Percentiles rank a stretch among this genome's conserved stretches.
Evolutionary conservation across 1,140 invertebrate species (phyloP).

Genomic region (Hycleus phaleratus): DNA sequence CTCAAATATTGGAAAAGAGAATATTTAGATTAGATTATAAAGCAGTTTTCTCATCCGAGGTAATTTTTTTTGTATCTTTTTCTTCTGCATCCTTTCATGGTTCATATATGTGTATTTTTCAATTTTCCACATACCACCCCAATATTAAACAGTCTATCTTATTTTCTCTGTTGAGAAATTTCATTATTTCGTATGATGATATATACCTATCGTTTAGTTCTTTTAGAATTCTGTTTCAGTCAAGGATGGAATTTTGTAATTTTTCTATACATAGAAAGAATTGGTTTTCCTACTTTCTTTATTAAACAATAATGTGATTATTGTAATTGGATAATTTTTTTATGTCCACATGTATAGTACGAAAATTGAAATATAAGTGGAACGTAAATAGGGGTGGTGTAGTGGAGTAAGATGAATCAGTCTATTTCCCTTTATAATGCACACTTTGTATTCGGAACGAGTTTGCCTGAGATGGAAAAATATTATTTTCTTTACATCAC

Average conservation of each 20-base stretch:
- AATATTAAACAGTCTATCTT: conserved; percentile 38
- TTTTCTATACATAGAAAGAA: neutral
- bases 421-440: conserved; percentile 36
- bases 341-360: conserved; percentile 26
- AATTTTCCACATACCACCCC: conserved; percentile 34
- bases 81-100: conserved; percentile 11
- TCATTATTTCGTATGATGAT: conserved; percentile 37
- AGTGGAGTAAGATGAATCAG: conserved; percentile 19
- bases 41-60: conserved; percentile 7
- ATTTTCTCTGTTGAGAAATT: conserved; percentile 33
- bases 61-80: conserved; percentile 21
- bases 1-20: too few species aligned
- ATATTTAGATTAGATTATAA: too few species aligned
- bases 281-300: too few species aligned
- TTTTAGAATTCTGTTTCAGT: conserved; percentile 6
- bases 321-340: too few species aligned
- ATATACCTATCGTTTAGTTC: conserved; percentile 28
- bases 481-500: conserved; percentile 38
- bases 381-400: conserved; percentile 21
- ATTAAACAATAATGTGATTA: too few species aligned
- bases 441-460: conserved; percentile 37
- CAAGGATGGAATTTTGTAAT: too few species aligned
- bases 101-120: conserved; percentile 32
- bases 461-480: conserved; percentile 37
- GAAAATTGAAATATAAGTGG: conserved; percentile 39